These are phyloP conservation scores for Tillus elongatus DNA, from an alignment of 2,888 invertebrate genomes.

Conservation along the genomic window DNA sequence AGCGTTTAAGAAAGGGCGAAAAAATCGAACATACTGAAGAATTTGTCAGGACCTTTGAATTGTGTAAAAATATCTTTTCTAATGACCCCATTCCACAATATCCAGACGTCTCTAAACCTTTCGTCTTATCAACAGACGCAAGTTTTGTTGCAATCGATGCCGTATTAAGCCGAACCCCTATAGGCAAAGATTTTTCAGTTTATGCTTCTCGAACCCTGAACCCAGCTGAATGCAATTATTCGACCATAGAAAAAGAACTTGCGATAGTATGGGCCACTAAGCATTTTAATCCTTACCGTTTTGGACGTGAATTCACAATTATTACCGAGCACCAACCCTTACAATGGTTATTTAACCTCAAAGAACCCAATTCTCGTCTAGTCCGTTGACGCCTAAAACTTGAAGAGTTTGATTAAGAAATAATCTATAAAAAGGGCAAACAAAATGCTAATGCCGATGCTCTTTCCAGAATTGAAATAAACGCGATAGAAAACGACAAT, in stretches of 20 bases:
- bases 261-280: conserved; percentile 21
- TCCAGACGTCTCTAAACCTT: conserved; percentile 20
- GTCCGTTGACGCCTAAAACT: conserved; percentile 30
- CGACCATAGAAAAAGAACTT: conserved; percentile 22
- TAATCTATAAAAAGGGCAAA: conserved; percentile 27
- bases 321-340: conserved; percentile 35
- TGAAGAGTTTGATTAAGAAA: conserved; percentile 25
- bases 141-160: conserved; percentile 19
- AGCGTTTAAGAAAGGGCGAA: conserved; percentile 15
- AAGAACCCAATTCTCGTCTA: conserved; percentile 33
- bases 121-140: conserved; percentile 23
- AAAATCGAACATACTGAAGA: conserved; percentile 11
- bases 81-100: conserved; percentile 15
- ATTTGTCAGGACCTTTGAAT: conserved; percentile 13
- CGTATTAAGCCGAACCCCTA: conserved; percentile 18
- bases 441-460: conserved; percentile 27
- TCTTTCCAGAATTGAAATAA: conserved; percentile 18
- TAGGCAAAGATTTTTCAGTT: conserved; percentile 18
- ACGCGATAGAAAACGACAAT: conserved; percentile 1
- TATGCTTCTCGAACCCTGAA: conserved; percentile 21
- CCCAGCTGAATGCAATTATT: conserved; percentile 16
- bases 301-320: conserved; percentile 28
- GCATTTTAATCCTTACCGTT: conserved; percentile 23
- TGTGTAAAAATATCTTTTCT: conserved; percentile 13
- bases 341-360: conserved; percentile 30